Evolutionary conservation across 2,797 vertebrate genomes (phyloP), one percentile per base, ranked within the genome.

Genomic region (Scomberomorus guttatus): DNA sequence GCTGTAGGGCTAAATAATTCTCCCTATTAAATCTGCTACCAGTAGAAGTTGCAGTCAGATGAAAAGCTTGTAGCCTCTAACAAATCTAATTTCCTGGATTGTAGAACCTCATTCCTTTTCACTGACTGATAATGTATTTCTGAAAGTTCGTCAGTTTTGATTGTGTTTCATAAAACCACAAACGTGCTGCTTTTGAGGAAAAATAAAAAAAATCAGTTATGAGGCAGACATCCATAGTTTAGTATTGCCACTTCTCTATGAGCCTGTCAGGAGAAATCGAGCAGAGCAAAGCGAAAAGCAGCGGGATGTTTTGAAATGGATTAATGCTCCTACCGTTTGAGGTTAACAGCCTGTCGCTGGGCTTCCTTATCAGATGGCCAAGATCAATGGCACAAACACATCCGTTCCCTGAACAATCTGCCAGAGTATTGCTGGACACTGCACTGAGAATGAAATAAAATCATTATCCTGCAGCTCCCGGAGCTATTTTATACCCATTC

Each of bases 341-440:
- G 94, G 94, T 94, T 95, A 95, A 95, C 93, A 93, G 93, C 84
- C 91, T 92, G 93, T 94, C 92, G 85, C 92, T 82, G 72, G 75
- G 84, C 86, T 74, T 84, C 84, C 90, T 95, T 94, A 95, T 95
- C 92, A 90, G 91, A 94, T 81, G 83, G 81, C 86, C 63, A 46
- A 85, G 90, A 96, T 94, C 93, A 91, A 94, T 95, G 90, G 82
- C 78, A 88, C 84, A 87, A 92, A 94, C 92, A 90, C 87, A 87
- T 90, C 64, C 65, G 55, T 77, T 87, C 72, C 82, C 52, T 59
- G 64, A 81, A 83, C 83, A 70, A 81, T 87, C 85, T 90, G 79
- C 81, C 80, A 20, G 20, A 60, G 60, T 58, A 75, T 63, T 34
- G 84, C 83, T 57, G 88, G 85, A 89, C 87, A 65, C 82, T 44